Base-by-base conservation (phyloP, 2,113 vertebrate species). In the Platichthys stellatus region DNA sequence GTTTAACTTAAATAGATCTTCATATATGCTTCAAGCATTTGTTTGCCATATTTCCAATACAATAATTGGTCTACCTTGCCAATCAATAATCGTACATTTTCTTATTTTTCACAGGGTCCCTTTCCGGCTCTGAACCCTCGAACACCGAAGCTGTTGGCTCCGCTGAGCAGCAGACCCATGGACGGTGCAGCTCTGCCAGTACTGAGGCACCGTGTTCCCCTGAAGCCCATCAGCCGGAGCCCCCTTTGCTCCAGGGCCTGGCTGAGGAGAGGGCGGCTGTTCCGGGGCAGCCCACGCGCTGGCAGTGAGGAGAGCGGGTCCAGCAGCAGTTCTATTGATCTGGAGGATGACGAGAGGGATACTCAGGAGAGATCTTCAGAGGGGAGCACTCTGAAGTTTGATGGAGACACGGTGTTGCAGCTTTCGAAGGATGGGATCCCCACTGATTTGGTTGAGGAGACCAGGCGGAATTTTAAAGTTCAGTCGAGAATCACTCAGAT, bases 301-400 rank as follows among this genome's bases (percentile, higher is more conserved):
- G 69, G 87, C 12, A 94, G 92, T 5, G 91, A 92, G 31, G 91
- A 90, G 26, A 94, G 90, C 12, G 74, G 84, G 8, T 92, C 89
- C 69, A 87, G 87, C 88, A 92, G 77, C 66, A 78, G 86, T 43
- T 93, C 89, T 12, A 79, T 86, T 1, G 83, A 91, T 31, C 58
- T 90, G 56, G 89, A 92, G 38, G 86, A 90, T 15, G 88, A 87
- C 3, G 81, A 76, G 14, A 66, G 63, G 17, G 54, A 81, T 13
- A 7, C 47, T 5, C 49, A 15, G 54, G 68, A 58, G n/a, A 23
- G 6, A 21, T 5, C 28, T 24, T 43, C 65, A 11, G 35, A 58
- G 51, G 61, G 38, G 4, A 67, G 23, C 23, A 60, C 18, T 58
- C 15, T 74, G 5, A 76, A 59, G 24, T 62, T 75, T 3, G 35